These are phyloP conservation scores for Brachyistius frenatus DNA, from an alignment of 2,113 vertebrate species.

Conservation along the genomic window DNA sequence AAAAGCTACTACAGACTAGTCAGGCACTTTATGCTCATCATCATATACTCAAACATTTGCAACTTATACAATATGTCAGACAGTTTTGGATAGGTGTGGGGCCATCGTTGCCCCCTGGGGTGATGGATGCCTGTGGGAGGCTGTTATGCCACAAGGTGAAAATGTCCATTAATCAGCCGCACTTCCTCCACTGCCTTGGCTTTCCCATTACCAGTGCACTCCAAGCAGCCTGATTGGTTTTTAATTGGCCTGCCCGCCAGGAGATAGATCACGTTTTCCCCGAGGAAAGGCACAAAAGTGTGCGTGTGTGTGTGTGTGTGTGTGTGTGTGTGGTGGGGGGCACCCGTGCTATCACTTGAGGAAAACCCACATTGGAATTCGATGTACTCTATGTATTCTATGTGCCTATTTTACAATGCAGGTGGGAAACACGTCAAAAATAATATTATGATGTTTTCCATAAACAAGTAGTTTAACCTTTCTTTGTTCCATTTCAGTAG, in stretches of 20 bases:
- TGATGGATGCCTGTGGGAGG: conserved; percentile 83
- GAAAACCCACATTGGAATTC: conserved; percentile 50
- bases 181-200: conserved; percentile 79
- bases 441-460: neutral
- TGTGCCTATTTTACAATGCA: neutral
- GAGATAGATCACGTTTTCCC: conserved; percentile 86
- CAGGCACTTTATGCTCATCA: conserved; percentile 51
- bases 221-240: conserved; percentile 87
- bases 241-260: conserved; percentile 85
- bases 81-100: conserved; percentile 48
- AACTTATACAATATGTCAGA: conserved; percentile 43
- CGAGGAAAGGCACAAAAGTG: conserved; percentile 61
- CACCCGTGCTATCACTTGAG: conserved; percentile 41
- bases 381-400: neutral
- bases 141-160: conserved; percentile 89
- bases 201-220: conserved; percentile 84
- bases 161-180: conserved; percentile 85
- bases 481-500: neutral
- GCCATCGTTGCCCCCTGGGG: conserved; percentile 61
- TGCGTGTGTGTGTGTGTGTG: conserved; percentile 46
- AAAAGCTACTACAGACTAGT: conserved; percentile 21
- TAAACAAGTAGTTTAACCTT: neutral
- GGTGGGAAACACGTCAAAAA: neutral
- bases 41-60: conserved; percentile 44
- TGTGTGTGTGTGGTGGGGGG: conserved; percentile 11